Evolutionary conservation across 2,113 vertebrate species (phyloP), one percentile per base, ranked within the genome.

Genomic region (Stigmatopora nigra): DNA sequence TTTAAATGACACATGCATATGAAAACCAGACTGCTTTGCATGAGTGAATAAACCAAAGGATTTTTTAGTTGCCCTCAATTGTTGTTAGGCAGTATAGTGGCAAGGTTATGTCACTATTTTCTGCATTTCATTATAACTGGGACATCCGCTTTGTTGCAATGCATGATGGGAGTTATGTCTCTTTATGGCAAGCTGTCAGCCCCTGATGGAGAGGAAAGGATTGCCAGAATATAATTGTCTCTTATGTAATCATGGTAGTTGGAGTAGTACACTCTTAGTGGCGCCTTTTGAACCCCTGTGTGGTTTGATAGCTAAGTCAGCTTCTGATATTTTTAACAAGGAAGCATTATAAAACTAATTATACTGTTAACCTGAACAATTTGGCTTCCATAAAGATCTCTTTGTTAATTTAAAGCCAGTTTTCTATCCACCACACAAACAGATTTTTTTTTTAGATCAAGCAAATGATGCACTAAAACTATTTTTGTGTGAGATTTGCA

Each of bases 151-250:
- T 48, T 35, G 16, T 60, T 51, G 61, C 65, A 17, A 52, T 78
- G 86, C 75, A 84, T 79, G 65, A 75, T 81, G 82, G 81, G 82
- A 87, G 56, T 35, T 64, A 69, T 72, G 84, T 78, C 8, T 63
- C 77, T 82, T 70, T 72, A 49, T 81, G 79, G 83, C 75, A 64
- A 6, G 3, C 38, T 76, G 81, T 77, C 87, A 73, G 69, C 79
- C 76, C 45, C 68, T 20, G 64, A 76, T 63, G 61, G 71, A 77
- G 57, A 76, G 68, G 55, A 31, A 3, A 55, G 35, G 61, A 61
- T 48, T 13, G 65, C 82, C 74, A 74, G 61, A 70, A 64, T 55
- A 66, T 75, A 77, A 86, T 85, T 72, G 73, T 78, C 44, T 64
- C 44, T 84, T 76, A 79, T 68, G 65, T 71, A 84, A 84, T 83